These are phyloP conservation scores for Melanotaenia duboulayi DNA, from an alignment of 2,113 vertebrate species.

Conservation along the genomic window DNA sequence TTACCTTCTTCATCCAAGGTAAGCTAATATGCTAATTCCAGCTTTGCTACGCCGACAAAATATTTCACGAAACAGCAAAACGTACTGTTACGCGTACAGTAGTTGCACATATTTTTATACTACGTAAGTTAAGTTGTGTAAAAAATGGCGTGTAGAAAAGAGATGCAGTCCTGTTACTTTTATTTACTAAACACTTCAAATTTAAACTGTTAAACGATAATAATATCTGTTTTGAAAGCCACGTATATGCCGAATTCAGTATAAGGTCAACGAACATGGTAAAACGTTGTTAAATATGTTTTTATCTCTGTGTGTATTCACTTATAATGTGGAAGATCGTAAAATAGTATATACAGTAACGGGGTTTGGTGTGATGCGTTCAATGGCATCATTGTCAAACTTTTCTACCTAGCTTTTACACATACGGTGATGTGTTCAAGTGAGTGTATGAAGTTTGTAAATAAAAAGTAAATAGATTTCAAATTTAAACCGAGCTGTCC, in stretches of 20 bases:
- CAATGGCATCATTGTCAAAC: background rate
- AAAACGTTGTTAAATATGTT: accelerated
- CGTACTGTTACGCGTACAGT: accelerated
- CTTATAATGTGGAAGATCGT: background rate
- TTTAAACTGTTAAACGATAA: accelerated
- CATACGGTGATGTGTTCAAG: accelerated
- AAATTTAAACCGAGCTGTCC: no score
- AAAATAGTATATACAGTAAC: background rate
- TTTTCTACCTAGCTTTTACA: background rate
- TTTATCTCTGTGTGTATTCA: accelerated
- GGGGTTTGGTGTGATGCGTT: background rate
- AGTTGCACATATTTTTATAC: background rate
- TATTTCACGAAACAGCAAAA: background rate
- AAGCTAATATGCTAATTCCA: background rate
- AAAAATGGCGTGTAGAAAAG: accelerated
- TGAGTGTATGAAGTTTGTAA: no score
- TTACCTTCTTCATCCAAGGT: slow-evolving; percentile 56
- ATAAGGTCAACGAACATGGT: accelerated
- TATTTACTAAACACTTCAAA: accelerated
- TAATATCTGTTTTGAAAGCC: accelerated
- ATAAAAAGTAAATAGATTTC: background rate
- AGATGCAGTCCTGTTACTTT: accelerated
- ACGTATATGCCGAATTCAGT: background rate
- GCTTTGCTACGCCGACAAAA: accelerated
- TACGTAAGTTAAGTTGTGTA: accelerated